A percentile compares a stretch with the other conserved stretches of the same genome.
Conservation (phyloP, 2,888 invertebrate species). For the Lasioglossum figueresi region DNA sequence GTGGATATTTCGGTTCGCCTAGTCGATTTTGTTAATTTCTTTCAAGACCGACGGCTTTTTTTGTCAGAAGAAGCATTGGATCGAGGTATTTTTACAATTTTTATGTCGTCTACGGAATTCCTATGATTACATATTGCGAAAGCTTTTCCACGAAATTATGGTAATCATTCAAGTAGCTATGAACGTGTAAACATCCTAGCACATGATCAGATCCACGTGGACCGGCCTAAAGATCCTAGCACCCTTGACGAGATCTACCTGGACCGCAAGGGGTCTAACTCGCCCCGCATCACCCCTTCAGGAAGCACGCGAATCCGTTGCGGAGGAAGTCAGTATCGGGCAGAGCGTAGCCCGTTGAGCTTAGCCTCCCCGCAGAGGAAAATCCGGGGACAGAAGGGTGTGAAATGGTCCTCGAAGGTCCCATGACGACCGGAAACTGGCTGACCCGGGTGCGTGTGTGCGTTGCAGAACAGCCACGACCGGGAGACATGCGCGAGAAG, state of each 20-base stretch:
- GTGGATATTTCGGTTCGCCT: not conserved
- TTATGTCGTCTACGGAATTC: no score
- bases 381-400: not conserved
- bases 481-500: slow-evolving; percentile 82
- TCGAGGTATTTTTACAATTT: not conserved
- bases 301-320: slow-evolving; percentile 6
- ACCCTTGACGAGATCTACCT: not conserved
- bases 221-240: not conserved
- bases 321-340: not conserved
- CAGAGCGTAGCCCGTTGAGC: not conserved
- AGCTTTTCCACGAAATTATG: no score
- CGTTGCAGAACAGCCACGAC: slow-evolving; percentile 84
- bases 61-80: not conserved
- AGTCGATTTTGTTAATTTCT: not conserved
- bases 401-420: not conserved
- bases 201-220: not conserved
- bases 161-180: not conserved
- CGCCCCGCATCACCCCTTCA: slow-evolving; percentile 18
- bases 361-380: not conserved
- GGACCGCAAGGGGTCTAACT: slow-evolving; percentile 40
- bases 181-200: not conserved
- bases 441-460: slow-evolving; percentile 65
- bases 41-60: not conserved
- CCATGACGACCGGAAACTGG: slow-evolving; percentile 30
- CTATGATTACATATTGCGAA: no score